Percentiles rank a stretch among this genome's conserved stretches.
These are phyloP conservation scores for Triops cancriformis DNA, from an alignment of 1,140 invertebrate species.

Conservation along the genomic window DNA sequence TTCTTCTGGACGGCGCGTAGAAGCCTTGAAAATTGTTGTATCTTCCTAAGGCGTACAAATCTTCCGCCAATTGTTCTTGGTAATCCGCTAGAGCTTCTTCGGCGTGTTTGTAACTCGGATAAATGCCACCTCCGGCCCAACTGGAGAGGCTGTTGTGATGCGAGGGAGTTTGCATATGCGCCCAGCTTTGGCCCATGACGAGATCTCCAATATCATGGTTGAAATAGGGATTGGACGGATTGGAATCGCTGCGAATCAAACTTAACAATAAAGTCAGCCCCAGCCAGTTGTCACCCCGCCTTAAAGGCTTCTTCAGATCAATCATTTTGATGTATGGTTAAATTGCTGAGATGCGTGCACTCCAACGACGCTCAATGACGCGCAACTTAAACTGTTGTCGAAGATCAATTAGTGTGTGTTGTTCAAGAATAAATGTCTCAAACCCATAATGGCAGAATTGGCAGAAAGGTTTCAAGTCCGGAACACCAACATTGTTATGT, in stretches of 20 bases:
- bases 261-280: slow-evolving; percentile 67
- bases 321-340: slow-evolving; percentile 45
- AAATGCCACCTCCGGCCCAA: slow-evolving; percentile 42
- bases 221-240: slow-evolving; percentile 45
- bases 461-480: too few species aligned
- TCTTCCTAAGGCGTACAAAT: slow-evolving; percentile 58
- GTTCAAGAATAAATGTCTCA: too few species aligned
- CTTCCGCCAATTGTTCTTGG: slow-evolving; percentile 62
- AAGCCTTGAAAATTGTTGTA: slow-evolving; percentile 40
- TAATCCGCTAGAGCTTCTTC: slow-evolving; percentile 62
- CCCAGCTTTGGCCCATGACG: slow-evolving; percentile 38
- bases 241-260: slow-evolving; percentile 61
- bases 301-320: slow-evolving; percentile 61
- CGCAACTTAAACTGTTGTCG: neutral
- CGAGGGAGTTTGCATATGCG: slow-evolving; percentile 41
- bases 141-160: slow-evolving; percentile 42
- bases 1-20: slow-evolving; percentile 26
- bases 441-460: too few species aligned
- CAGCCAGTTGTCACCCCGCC: slow-evolving; percentile 57
- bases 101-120: slow-evolving; percentile 60
- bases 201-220: slow-evolving; percentile 39
- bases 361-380: neutral
- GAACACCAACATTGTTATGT: too few species aligned
- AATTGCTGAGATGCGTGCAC: neutral
- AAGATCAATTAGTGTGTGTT: too few species aligned